These are phyloP conservation scores for Prunella strophiata DNA, from an alignment of 2,797 vertebrate genomes.

Conservation along the genomic window DNA sequence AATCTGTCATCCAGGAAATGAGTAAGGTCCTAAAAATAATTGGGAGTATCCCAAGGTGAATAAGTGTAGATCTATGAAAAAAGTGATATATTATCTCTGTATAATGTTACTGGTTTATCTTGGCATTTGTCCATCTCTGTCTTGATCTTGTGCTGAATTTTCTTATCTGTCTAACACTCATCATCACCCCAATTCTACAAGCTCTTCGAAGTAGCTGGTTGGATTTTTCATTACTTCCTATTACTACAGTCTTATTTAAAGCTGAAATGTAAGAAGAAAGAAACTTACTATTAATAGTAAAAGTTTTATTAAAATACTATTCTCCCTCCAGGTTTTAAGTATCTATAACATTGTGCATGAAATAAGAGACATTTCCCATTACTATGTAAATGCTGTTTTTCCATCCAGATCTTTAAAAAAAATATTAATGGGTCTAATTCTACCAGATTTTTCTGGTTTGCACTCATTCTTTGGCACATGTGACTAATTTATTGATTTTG, in stretches of 20 bases:
- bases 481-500: neutral
- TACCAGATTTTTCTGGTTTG: neutral
- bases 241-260: constrained; percentile 39
- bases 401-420: neutral
- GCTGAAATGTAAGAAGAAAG: neutral
- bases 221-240: constrained; percentile 56
- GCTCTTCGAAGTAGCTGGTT: constrained; percentile 1
- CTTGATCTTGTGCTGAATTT: neutral
- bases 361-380: neutral
- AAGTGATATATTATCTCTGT: neutral
- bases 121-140: constrained; percentile 58
- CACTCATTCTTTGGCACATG: neutral
- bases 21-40: constrained; percentile 67
- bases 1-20: constrained; percentile 67
- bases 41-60: constrained; percentile 66
- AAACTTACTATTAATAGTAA: constrained; percentile 1
- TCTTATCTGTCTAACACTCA: constrained; percentile 17
- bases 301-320: neutral
- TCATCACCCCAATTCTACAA: constrained; percentile 28
- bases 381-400: neutral
- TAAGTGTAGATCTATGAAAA: constrained; percentile 18
- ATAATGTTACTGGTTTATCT: constrained; percentile 10
- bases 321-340: neutral
- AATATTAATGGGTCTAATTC: neutral
- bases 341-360: neutral